Conservation (phyloP, 2,888 invertebrate genomes). For the Rotaria macrura region DNA sequence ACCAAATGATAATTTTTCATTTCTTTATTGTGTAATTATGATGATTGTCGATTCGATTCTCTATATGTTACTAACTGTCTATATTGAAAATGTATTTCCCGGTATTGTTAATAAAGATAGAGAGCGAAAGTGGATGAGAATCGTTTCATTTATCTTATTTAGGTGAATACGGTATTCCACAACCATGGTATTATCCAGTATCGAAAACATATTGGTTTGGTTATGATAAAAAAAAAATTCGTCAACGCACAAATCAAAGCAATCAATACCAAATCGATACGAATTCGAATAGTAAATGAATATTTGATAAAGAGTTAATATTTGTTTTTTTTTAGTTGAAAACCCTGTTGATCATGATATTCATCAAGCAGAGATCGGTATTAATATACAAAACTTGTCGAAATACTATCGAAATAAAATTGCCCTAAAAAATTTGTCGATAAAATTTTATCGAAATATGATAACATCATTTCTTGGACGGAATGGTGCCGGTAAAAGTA, state of each 20-base stretch:
- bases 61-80: constrained; percentile 55
- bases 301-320: no score
- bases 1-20: constrained; percentile 54
- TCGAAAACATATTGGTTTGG: constrained; percentile 53
- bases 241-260: background rate
- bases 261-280: background rate
- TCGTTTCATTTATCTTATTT: background rate
- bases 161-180: constrained; percentile 52
- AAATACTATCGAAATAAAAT: constrained; percentile 44
- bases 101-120: constrained; percentile 40
- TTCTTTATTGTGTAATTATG: constrained; percentile 61
- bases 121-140: background rate
- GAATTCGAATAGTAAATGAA: background rate
- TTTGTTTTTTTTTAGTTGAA: background rate
- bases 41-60: constrained; percentile 59
- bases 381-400: constrained; percentile 23
- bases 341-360: background rate
- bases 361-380: background rate
- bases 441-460: constrained; percentile 71
- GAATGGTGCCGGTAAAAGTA: constrained; percentile 84
- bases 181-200: constrained; percentile 56
- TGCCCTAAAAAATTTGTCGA: constrained; percentile 62
- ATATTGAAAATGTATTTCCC: constrained; percentile 58
- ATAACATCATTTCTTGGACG: constrained; percentile 75
- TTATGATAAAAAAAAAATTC: background rate